Percentiles rank a stretch among this genome's conserved stretches.
Evolutionary conservation across 2,888 invertebrate species (phyloP).

Genomic region (Helleia helle): DNA sequence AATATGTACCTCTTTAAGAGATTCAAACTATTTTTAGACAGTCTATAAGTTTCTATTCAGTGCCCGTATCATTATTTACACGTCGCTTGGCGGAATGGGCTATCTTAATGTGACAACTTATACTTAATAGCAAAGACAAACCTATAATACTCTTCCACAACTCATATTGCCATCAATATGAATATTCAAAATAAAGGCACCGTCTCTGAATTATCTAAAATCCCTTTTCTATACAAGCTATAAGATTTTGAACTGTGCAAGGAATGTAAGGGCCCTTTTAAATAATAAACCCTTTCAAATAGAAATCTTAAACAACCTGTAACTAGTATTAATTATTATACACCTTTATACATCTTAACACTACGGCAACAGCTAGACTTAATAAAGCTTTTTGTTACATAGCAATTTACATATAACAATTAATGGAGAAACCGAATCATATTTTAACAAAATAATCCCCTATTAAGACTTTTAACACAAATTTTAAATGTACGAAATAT

Average conservation of each 20-base stretch:
- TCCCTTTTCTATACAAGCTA: conserved; percentile 1
- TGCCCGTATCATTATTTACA: conserved; percentile 50
- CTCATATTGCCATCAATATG: background rate
- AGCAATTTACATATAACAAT: conserved; percentile 16
- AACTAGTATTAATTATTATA: conserved; percentile 1
- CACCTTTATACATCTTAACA: conserved; percentile 6
- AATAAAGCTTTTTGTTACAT: conserved; percentile 29
- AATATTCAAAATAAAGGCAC: conserved; percentile 4
- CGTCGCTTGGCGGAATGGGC: conserved; percentile 41
- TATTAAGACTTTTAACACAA: background rate
- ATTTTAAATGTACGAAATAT: background rate
- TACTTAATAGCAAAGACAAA: background rate
- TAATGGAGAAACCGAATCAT: conserved; percentile 13
- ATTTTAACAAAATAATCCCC: conserved; percentile 5
- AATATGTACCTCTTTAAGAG: conserved; percentile 52
- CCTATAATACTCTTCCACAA: background rate
- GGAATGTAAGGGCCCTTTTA: conserved; percentile 19
- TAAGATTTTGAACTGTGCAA: conserved; percentile 8
- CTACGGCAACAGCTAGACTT: conserved; percentile 18
- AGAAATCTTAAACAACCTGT: conserved; percentile 1
- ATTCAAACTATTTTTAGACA: conserved; percentile 56
- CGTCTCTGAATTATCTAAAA: background rate
- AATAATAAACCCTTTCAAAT: conserved; percentile 13
- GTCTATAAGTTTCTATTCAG: conserved; percentile 55
- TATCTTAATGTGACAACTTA: conserved; percentile 1